Conservation (phyloP, 1,140 invertebrate genomes). For the Drosophila persimilis region DNA sequence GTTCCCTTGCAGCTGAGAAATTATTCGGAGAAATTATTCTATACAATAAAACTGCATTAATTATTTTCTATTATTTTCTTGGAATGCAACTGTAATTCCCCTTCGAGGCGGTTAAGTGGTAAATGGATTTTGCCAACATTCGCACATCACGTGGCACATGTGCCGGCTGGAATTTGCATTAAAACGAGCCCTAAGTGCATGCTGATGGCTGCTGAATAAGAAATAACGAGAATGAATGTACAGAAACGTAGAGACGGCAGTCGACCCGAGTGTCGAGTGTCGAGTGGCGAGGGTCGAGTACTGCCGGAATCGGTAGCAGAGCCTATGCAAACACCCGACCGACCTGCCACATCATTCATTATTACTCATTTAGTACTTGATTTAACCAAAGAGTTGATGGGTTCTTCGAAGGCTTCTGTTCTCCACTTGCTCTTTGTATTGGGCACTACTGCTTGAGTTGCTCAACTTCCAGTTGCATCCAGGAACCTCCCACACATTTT, state of each 20-base stretch:
- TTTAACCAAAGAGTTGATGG: slow-evolving; percentile 50
- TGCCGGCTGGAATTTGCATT: slow-evolving; percentile 33
- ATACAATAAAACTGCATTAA: slow-evolving; percentile 32
- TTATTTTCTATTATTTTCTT: slow-evolving; percentile 39
- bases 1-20: slow-evolving; percentile 11
- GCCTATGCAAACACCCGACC: slow-evolving; percentile 7
- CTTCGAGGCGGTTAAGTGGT: neutral
- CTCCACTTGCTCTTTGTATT: neutral
- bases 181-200: slow-evolving; percentile 29
- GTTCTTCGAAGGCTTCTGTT: slow-evolving; percentile 7
- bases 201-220: slow-evolving; percentile 36
- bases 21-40: slow-evolving; percentile 42
- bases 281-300: neutral
- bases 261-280: too few species aligned
- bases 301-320: neutral
- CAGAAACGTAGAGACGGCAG: neutral
- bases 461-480: too few species aligned
- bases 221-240: slow-evolving; percentile 17
- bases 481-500: too few species aligned
- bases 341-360: slow-evolving; percentile 26
- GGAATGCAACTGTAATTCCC: slow-evolving; percentile 29
- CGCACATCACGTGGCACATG: slow-evolving; percentile 48
- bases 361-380: slow-evolving; percentile 35
- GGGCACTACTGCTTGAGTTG: too few species aligned
- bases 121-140: slow-evolving; percentile 27